phyloP scores from a whole-genome alignment of 1,140 invertebrate species.

The Triops longicaudatus region DNA sequence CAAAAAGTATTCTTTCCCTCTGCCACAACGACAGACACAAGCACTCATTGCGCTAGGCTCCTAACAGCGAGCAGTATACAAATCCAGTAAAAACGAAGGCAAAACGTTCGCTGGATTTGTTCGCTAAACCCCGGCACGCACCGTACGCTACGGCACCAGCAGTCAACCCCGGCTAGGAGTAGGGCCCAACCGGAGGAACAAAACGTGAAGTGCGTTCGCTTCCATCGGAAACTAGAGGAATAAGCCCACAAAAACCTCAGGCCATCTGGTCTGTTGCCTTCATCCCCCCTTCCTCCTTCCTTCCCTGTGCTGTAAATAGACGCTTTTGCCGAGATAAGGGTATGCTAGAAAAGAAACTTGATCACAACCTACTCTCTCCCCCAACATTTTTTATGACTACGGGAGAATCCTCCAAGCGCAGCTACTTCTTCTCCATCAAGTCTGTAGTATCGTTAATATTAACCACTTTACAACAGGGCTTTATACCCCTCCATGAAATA shows the following conservation, averaged over 20 bases:
- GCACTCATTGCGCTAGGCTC: too few relatives aligned
- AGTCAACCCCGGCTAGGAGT: too few relatives aligned
- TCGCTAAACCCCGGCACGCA: too few relatives aligned
- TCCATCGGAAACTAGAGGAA: background rate
- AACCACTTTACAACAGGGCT: background rate
- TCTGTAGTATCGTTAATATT: background rate
- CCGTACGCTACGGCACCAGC: too few relatives aligned
- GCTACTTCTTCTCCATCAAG: constrained; percentile 5
- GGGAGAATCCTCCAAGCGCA: background rate
- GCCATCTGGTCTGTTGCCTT: background rate
- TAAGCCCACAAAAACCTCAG: background rate
- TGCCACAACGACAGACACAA: too few relatives aligned
- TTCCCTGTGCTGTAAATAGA: background rate
- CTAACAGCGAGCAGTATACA: background rate
- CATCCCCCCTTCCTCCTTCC: background rate
- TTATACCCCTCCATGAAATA: background rate
- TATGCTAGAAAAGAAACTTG: constrained; percentile 5
- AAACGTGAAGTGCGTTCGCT: background rate
- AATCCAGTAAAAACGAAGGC: background rate
- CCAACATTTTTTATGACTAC: constrained; percentile 1
- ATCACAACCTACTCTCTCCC: background rate
- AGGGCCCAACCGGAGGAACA: too few relatives aligned
- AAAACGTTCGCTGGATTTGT: background rate
- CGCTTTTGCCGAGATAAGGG: background rate
- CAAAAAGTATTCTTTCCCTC: too few relatives aligned